Evolutionary conservation across 2,888 invertebrate species (phyloP).

Genomic region (Teinopalpus imperialis): DNA sequence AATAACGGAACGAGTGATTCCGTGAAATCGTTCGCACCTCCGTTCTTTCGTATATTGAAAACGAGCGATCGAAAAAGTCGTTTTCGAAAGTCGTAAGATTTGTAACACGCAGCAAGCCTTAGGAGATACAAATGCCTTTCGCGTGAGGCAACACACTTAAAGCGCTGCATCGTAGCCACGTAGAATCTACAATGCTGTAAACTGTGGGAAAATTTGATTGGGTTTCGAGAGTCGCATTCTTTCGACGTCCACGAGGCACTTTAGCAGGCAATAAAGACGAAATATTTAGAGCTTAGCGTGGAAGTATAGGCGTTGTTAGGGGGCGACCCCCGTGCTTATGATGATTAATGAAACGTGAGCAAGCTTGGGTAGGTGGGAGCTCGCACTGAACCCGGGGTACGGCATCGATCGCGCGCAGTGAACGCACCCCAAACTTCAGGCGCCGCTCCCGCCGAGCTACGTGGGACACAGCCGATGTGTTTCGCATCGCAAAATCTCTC

Average conservation of each 20-base stretch:
- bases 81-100: conserved; percentile 44
- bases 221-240: conserved; percentile 2
- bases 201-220: conserved; percentile 47
- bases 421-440: conserved; percentile 70
- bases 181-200: conserved; percentile 48
- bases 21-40: conserved; percentile 50
- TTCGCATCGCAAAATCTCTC: conserved; percentile 12
- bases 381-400: conserved; percentile 51
- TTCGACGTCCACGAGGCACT: conserved; percentile 10
- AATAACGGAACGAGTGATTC: conserved; percentile 49
- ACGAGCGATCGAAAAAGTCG: conserved; percentile 43
- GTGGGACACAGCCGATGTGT: conserved; percentile 39
- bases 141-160: conserved; percentile 56
- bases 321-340: conserved; percentile 50
- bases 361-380: conserved; percentile 24
- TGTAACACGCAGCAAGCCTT: conserved; percentile 46
- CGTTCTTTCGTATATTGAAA: conserved; percentile 36
- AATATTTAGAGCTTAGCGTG: conserved; percentile 18
- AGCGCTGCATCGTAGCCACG: conserved; percentile 48
- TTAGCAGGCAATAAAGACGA: conserved; percentile 33
- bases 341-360: conserved; percentile 25
- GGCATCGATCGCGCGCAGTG: conserved; percentile 76
- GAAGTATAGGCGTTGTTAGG: conserved; percentile 44
- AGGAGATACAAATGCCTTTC: conserved; percentile 43
- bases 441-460: conserved; percentile 50